Evolutionary conservation across 2,888 invertebrate species (phyloP).

Genomic region (Eucera pruinosa): DNA sequence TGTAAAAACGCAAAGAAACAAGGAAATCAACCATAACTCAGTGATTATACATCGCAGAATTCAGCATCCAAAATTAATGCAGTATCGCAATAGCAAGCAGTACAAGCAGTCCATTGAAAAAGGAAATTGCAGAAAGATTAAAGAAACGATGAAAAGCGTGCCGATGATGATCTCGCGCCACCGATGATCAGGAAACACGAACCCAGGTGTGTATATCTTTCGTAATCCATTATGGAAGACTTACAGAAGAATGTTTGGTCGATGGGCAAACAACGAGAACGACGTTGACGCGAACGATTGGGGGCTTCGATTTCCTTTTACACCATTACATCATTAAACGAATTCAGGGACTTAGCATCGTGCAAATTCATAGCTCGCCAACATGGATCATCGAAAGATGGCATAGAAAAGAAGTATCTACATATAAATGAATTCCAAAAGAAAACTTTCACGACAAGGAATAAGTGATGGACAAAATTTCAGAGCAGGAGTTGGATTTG

Average conservation of each 20-base stretch:
- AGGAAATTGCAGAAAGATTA: slow-evolving; percentile 7
- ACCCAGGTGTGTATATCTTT: background rate
- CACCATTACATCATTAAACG: too few species aligned
- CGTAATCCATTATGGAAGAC: background rate
- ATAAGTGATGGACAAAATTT: background rate
- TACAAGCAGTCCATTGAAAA: slow-evolving; percentile 2
- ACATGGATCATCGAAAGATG: background rate
- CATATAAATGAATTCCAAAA: too few species aligned
- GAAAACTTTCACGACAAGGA: slow-evolving; percentile 6
- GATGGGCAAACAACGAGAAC: background rate
- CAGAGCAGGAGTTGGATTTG: background rate
- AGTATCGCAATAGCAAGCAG: slow-evolving; percentile 16
- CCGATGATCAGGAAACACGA: background rate
- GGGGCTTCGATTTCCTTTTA: slow-evolving; percentile 2
- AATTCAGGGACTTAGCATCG: too few species aligned
- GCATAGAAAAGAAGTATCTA: background rate
- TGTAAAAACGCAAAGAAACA: background rate
- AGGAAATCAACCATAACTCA: background rate
- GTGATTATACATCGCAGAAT: background rate
- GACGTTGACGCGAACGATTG: slow-evolving; percentile 1
- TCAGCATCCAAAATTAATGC: background rate
- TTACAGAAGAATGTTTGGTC: background rate
- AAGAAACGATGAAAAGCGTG: background rate
- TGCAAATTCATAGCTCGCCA: background rate
- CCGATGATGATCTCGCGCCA: background rate